Conservation (phyloP, 1,140 invertebrate genomes). For the Zophobas morio region DNA sequence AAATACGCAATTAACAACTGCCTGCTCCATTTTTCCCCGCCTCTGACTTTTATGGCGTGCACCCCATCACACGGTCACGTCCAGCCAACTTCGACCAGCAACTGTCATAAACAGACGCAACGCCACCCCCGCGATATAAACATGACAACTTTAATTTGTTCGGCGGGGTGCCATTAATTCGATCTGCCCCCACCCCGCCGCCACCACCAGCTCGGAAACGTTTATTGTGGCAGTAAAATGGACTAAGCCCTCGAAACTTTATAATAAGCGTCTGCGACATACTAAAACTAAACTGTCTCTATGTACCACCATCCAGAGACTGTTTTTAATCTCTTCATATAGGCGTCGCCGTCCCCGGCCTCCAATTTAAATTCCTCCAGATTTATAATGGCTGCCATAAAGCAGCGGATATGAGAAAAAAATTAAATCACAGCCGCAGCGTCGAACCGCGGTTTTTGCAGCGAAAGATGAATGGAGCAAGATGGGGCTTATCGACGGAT, state of each 20-base stretch:
- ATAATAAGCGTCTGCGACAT: constrained; percentile 45
- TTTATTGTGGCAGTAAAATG: constrained; percentile 51
- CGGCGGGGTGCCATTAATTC: constrained; percentile 46
- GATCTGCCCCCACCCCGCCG: constrained; percentile 3
- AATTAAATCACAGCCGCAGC: not conserved
- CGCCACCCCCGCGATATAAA: constrained; percentile 36
- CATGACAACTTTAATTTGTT: constrained; percentile 50
- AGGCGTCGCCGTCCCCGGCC: constrained; percentile 15
- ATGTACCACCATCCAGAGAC: constrained; percentile 29
- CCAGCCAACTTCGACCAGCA: not conserved
- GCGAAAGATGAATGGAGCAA: too few relatives aligned
- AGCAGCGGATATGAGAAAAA: constrained; percentile 17
- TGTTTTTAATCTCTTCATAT: constrained; percentile 36
- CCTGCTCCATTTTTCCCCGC: not conserved
- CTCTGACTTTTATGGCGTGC: not conserved
- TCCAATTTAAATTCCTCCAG: constrained; percentile 29
- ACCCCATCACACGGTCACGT: not conserved
- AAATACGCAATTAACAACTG: not conserved
- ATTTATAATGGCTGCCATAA: constrained; percentile 30
- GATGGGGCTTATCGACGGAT: too few relatives aligned
- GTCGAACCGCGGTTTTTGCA: not conserved
- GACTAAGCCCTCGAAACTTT: constrained; percentile 47
- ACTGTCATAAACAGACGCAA: constrained; percentile 41
- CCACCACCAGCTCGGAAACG: constrained; percentile 29
- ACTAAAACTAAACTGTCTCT: constrained; percentile 44